Evolutionary conservation across 2,888 invertebrate genomes (phyloP), one percentile per base, ranked within the genome.

Genomic region (Drosophila heteroneura): DNA sequence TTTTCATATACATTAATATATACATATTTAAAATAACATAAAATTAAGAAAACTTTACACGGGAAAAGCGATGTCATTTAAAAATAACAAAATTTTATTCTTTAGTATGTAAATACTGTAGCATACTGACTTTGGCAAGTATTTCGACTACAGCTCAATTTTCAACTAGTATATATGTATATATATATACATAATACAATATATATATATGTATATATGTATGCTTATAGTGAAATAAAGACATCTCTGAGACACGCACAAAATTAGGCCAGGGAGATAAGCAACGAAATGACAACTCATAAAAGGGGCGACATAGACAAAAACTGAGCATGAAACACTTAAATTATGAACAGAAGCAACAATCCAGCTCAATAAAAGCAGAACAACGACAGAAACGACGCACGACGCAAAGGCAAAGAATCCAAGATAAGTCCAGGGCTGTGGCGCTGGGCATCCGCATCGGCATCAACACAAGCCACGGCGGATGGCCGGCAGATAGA

Each of bases 361-460:
- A 72, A 58, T 16, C 57, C 52, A 59, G 73, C 19, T 32, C 58
- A 57, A 75, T 70, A 62, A 74, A 63, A 62, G 59, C 49, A 47
- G 44, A 53, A 67, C 22, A 19, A 47, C 47, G 58, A 59, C 44
- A 73, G 76, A 73, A 63, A 49, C 44, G 67, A 57, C 33, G 63
- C 47, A 39, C 41, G 61, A 74, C 64, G 51, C 66, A 62, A 72
- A 49, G 57, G 73, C 77, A 73, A 76, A 76, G 74, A 76, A 68
- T 53, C 68, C 68, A 67, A 78, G 76, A 76, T 76, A 76, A 76
- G 67, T 77, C 73, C 53, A 41, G 54, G 72, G 33, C 57, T 61
- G 49, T 33, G 39, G 37, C 28, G 39, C 39, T 54, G 54, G 53
- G 37, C 37, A 37, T 37, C 37, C 19, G 30, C 28, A 30, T 37